phyloP scores from a whole-genome alignment of 2,888 invertebrate species.

The Unio pictorum region DNA sequence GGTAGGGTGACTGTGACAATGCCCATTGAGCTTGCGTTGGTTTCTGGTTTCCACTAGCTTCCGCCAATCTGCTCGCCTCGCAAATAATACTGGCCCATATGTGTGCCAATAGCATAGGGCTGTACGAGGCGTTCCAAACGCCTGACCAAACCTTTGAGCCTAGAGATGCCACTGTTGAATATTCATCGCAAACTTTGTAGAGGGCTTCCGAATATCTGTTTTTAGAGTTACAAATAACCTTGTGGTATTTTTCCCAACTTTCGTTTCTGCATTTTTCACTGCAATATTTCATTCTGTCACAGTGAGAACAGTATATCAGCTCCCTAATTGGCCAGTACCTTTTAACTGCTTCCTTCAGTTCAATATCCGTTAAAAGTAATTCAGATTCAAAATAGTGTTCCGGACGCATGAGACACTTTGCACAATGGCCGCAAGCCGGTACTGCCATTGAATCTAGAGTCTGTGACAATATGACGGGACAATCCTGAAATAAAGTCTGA shows the following conservation, averaged over 20 bases:
- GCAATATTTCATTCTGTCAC: slow-evolving; percentile 48
- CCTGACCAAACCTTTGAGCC: slow-evolving; percentile 36
- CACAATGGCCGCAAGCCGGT: slow-evolving; percentile 49
- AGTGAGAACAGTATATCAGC: slow-evolving; percentile 38
- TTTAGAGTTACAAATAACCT: slow-evolving; percentile 47
- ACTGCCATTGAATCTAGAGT: slow-evolving; percentile 39
- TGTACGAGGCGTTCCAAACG: slow-evolving; percentile 57
- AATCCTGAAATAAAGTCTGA: slow-evolving; percentile 45
- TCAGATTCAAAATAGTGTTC: slow-evolving; percentile 44
- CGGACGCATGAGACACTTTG: slow-evolving; percentile 45
- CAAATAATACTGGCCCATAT: slow-evolving; percentile 54
- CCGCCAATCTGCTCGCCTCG: slow-evolving; percentile 37
- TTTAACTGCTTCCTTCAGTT: slow-evolving; percentile 33
- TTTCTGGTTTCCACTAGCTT: slow-evolving; percentile 29
- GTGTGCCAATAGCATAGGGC: slow-evolving; percentile 52
- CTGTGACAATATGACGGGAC: slow-evolving; percentile 47
- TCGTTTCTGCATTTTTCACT: slow-evolving; percentile 42
- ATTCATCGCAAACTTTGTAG: slow-evolving; percentile 45
- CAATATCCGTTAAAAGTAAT: slow-evolving; percentile 26
- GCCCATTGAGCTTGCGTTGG: slow-evolving; percentile 39
- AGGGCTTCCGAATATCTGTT: slow-evolving; percentile 42
- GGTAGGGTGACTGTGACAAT: slow-evolving; percentile 46
- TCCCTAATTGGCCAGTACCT: slow-evolving; percentile 42
- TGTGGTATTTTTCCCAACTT: slow-evolving; percentile 56
- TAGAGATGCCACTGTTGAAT: slow-evolving; percentile 13